Base-by-base conservation (phyloP, 2,113 vertebrate species). In the Sporophila hypoxantha region DNA sequence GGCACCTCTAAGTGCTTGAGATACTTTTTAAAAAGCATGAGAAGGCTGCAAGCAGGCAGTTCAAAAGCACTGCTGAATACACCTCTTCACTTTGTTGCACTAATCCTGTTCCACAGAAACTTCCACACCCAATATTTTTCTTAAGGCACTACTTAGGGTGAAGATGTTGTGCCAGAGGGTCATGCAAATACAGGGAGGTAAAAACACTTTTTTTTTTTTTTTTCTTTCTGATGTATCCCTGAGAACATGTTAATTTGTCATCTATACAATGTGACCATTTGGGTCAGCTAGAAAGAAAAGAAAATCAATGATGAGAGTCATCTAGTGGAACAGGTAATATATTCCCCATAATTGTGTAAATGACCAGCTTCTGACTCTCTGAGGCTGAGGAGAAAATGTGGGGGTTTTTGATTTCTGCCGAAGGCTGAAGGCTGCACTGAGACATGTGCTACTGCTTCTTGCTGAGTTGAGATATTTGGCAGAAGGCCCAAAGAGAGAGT, bases 401-500 rank as follows among this genome's bases (percentile, higher is more conserved):
- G 8, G 4, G 0, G 0, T 42, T 93, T 94, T 86, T 87, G 41
- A 82, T 62, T 76, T 80, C 76, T 94, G 86, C 85, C 81, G 87
- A 29, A 76, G 88, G 47, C 44, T 93, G 87, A 93, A 94, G 87
- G 60, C 64, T 91, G 49, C 26, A 30, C 65, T 67, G 89, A 94
- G 89, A 88, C 70, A 81, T 81, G 80, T 95, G 71, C 44, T 89
- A 7, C 68, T 87, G 65, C 64, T 89, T 93, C 90, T 94, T 94
- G 67, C 87, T 92, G 87, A 81, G 69, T 80, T 4, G 57, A 96
- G 41, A 67, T 80, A 83, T 61, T 70, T 96, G 93, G 92, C 91
- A 90, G 57, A 57, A 92, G 71, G 88, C 83, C 79, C 62, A 64
- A 79, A 76, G 83, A 95, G 65, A 87, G 37, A 90, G 79, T 65